These are phyloP conservation scores for Nipponia nippon DNA, from an alignment of 2,113 vertebrate species.

Conservation along the genomic window DNA sequence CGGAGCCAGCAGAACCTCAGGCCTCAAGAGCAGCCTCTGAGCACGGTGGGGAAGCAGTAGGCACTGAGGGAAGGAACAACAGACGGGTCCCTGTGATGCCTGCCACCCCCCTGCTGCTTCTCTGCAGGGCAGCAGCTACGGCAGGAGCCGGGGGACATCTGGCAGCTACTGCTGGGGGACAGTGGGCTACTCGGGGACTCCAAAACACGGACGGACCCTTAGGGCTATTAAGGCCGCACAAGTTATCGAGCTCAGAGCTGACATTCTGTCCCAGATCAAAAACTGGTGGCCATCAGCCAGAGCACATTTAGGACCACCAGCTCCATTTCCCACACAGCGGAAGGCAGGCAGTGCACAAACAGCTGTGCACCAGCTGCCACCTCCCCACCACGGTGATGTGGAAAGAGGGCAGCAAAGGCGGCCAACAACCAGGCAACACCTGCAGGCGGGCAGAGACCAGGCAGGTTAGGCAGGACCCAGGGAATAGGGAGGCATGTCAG, in stretches of 20 bases:
- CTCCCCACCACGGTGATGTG: not conserved
- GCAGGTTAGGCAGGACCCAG: not conserved
- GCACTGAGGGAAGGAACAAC: not conserved
- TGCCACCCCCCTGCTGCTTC: not conserved
- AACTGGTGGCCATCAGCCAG: not conserved
- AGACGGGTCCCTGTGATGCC: not conserved
- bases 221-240: not conserved
- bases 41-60: not conserved
- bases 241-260: not conserved
- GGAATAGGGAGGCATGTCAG: not conserved
- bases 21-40: not conserved
- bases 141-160: not conserved
- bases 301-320: not conserved
- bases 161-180: not conserved
- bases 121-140: not conserved
- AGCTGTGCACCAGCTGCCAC: not conserved
- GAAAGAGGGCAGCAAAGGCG: not conserved
- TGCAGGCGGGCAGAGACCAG: not conserved
- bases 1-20: accelerated
- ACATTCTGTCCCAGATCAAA: too few relatives aligned
- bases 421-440: not conserved
- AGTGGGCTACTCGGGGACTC: not conserved
- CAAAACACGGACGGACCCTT: too few relatives aligned
- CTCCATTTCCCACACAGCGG: not conserved
- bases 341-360: not conserved